phyloP scores from a whole-genome alignment of 1,140 invertebrate genomes.

The Microplitis demolitor region DNA sequence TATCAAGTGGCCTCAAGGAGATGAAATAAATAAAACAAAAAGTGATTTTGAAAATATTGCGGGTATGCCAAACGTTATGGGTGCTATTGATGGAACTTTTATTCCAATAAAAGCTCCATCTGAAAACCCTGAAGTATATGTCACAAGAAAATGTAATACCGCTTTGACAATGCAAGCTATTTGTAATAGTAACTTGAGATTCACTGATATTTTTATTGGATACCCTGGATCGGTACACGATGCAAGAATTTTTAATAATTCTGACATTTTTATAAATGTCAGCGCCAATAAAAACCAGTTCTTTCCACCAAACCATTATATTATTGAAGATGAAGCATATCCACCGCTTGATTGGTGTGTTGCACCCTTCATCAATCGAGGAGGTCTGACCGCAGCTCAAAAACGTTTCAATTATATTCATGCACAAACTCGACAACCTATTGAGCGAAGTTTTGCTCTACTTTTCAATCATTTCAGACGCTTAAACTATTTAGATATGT shows the following conservation, averaged over 20 bases:
- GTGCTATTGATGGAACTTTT: conserved; percentile 32
- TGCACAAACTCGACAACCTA: not conserved
- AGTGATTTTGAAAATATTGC: not conserved
- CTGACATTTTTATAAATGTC: not conserved
- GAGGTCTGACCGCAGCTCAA: not conserved
- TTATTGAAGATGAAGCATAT: not conserved
- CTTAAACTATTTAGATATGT: not conserved
- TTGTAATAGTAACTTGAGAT: not conserved
- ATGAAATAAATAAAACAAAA: no score
- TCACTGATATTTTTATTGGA: conserved; percentile 10
- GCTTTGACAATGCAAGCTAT: no score
- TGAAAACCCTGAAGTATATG: conserved; percentile 10
- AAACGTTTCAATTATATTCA: not conserved
- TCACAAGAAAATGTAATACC: conserved; percentile 6
- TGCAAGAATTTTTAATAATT: conserved; percentile 1
- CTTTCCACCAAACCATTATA: not conserved
- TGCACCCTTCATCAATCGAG: not conserved
- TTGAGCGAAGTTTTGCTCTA: not conserved
- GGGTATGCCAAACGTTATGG: conserved; percentile 29
- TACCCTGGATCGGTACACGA: conserved; percentile 19
- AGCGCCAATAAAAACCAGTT: not conserved
- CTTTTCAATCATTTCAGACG: not conserved
- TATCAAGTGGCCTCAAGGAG: no score
- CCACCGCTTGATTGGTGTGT: not conserved
- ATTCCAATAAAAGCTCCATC: conserved; percentile 24